Conservation (phyloP, 2,797 vertebrate genomes). For the Phylloscopus collybita region DNA sequence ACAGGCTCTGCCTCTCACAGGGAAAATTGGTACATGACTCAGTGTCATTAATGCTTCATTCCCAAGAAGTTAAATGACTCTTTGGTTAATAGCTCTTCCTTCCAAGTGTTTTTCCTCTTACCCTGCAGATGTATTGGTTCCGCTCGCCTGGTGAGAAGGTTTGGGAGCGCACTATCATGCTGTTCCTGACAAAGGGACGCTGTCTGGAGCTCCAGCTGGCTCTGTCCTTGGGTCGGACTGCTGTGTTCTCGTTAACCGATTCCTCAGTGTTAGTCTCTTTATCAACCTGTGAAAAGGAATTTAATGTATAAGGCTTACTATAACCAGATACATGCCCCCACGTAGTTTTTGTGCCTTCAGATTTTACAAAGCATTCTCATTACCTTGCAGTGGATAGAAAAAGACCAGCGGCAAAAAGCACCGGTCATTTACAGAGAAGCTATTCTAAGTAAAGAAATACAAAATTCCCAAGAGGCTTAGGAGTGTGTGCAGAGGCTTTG, state of each 20-base stretch:
- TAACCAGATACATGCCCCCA: neutral
- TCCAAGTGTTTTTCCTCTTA: slow-evolving; percentile 57
- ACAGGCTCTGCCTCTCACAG: slow-evolving; percentile 5
- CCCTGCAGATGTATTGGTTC: slow-evolving; percentile 86
- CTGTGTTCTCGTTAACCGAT: neutral
- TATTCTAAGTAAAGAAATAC: neutral
- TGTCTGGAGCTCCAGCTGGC: slow-evolving; percentile 73
- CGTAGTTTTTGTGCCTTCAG: neutral
- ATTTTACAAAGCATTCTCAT: neutral
- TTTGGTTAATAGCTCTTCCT: neutral
- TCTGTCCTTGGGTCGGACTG: slow-evolving; percentile 81
- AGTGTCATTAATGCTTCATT: neutral
- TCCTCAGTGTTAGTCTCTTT: slow-evolving; percentile 86
- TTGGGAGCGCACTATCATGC: slow-evolving; percentile 85
- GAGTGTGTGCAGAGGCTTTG: neutral
- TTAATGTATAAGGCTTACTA: neutral
- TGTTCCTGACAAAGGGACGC: slow-evolving; percentile 79
- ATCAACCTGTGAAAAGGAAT: slow-evolving; percentile 77
- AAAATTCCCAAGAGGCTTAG: neutral
- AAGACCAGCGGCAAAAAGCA: neutral
- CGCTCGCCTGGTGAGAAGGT: slow-evolving; percentile 86
- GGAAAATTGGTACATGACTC: neutral
- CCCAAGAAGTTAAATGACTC: slow-evolving; percentile 31
- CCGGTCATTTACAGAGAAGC: neutral
- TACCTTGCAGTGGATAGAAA: neutral